Percentiles rank a stretch among this genome's conserved stretches.
Conservation (phyloP, 2,797 vertebrate species). For the Microhierax caerulescens region DNA sequence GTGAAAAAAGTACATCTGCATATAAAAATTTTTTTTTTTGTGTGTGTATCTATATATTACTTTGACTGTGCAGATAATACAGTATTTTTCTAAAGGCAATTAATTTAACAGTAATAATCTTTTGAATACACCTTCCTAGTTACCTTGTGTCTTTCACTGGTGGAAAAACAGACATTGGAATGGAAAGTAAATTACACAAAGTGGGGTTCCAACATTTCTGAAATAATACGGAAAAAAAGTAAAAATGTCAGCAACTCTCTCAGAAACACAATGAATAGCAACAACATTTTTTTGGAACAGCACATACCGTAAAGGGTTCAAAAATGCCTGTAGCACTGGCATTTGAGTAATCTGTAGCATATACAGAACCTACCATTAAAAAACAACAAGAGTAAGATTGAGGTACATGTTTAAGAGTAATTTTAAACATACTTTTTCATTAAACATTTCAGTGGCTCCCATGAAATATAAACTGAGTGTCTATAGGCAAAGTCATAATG, state of each 20-base stretch:
- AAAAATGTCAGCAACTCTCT: background rate
- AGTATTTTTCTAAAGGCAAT: background rate
- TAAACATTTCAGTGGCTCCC: background rate
- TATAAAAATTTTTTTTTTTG: background rate
- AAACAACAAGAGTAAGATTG: slow-evolving; percentile 8
- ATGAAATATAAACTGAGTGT: background rate
- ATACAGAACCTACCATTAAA: slow-evolving; percentile 80
- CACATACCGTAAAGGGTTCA: slow-evolving; percentile 88
- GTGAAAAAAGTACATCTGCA: background rate
- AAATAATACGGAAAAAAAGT: background rate
- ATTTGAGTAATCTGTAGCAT: slow-evolving; percentile 94
- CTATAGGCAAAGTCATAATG: background rate
- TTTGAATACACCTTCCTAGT: background rate
- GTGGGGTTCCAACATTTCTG: slow-evolving; percentile 93
- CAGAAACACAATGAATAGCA: background rate
- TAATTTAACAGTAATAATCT: background rate
- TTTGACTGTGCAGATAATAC: background rate
- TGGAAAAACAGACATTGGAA: slow-evolving; percentile 89
- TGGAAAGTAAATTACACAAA: slow-evolving; percentile 83
- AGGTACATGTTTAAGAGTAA: background rate
- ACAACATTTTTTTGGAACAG: background rate
- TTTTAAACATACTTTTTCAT: background rate
- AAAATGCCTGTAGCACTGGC: slow-evolving; percentile 92
- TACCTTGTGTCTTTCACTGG: slow-evolving; percentile 90
- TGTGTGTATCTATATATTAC: background rate